Base-by-base conservation (phyloP, 2,888 invertebrate species). In the Merodon equestris region DNA sequence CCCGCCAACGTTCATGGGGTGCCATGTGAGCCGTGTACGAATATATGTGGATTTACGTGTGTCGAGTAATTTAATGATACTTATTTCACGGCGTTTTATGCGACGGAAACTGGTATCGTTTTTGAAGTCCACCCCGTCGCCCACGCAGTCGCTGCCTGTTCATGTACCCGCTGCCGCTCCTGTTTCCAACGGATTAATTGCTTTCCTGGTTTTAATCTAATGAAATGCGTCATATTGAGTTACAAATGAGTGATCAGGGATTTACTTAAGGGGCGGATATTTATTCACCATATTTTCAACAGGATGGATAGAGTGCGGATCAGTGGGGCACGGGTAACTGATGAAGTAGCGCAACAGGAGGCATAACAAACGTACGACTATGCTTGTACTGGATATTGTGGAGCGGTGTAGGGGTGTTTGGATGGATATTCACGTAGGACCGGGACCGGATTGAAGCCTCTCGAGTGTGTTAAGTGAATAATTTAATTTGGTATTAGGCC, bases 141-240 rank as follows among this genome's bases (percentile, higher is more conserved):
- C 44, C 44, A 4, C 27, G 27, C n/a, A n/a, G n/a, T n/a, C n/a
- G n/a, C n/a, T n/a, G n/a, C n/a, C n/a, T n/a, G n/a, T n/a, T n/a
- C n/a, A n/a, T n/a, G n/a, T n/a, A n/a, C n/a, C n/a, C n/a, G 27
- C 27, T 27, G 27, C 27, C 27, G 27, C 7, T 27, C 45, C 44
- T 17, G 9, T 34, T 34, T 45, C 19, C n/a, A 50, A 13, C 36
- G 51, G 51, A 42, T 68, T 68, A 60, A 68, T 68, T 68, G 53
- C 58, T 68, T 51, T 60, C 58, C 68, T 60, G 51, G 58, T 45
- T 60, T 60, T 68, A 68, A 58, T 68, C 58, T 68, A 60, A 60
- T 68, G 50, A 68, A 68, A 68, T 68, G 58, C 68, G 58, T 68
- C 68, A 68, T 68, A 68, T 57, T 68, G 68, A 58, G 68, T 68